phyloP scores from a whole-genome alignment of 2,888 invertebrate species.

The Enoplolaimus lenunculus region DNA sequence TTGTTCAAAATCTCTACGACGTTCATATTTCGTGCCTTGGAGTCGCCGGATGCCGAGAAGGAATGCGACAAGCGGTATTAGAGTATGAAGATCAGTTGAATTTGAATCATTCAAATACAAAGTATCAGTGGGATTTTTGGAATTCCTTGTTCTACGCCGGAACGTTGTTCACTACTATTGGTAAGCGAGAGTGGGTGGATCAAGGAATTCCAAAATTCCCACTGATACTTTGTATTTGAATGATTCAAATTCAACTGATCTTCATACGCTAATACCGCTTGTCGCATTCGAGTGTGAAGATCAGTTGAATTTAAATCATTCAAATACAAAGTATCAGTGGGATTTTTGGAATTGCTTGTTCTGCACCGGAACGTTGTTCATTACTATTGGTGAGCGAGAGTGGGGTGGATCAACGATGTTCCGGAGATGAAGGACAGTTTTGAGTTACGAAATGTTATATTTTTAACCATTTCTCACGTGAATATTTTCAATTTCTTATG shows the following conservation, averaged over 20 bases:
- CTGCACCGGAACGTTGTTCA: conserved; percentile 33
- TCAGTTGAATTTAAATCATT: background rate
- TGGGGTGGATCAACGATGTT: too few species aligned
- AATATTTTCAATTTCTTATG: too few species aligned
- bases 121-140: conserved; percentile 35
- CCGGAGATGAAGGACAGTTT: too few species aligned
- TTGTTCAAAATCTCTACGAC: background rate
- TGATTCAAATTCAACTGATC: too few species aligned
- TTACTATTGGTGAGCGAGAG: conserved; percentile 43
- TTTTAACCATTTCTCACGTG: too few species aligned
- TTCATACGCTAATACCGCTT: too few species aligned
- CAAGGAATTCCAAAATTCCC: too few species aligned
- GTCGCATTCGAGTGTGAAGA: conserved; percentile 4
- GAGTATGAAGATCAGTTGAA: conserved; percentile 13
- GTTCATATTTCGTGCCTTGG: background rate
- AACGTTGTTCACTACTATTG: conserved; percentile 44
- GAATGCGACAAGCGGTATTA: background rate
- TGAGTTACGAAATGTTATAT: too few species aligned
- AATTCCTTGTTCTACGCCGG: conserved; percentile 34
- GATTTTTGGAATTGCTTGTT: conserved; percentile 36
- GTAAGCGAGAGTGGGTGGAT: too few species aligned
- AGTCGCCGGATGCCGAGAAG: background rate
- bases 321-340: conserved; percentile 28
- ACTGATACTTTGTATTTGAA: too few species aligned
- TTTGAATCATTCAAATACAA: background rate